These are phyloP conservation scores for Dynastes maya DNA, from an alignment of 2,888 invertebrate species.

Conservation along the genomic window DNA sequence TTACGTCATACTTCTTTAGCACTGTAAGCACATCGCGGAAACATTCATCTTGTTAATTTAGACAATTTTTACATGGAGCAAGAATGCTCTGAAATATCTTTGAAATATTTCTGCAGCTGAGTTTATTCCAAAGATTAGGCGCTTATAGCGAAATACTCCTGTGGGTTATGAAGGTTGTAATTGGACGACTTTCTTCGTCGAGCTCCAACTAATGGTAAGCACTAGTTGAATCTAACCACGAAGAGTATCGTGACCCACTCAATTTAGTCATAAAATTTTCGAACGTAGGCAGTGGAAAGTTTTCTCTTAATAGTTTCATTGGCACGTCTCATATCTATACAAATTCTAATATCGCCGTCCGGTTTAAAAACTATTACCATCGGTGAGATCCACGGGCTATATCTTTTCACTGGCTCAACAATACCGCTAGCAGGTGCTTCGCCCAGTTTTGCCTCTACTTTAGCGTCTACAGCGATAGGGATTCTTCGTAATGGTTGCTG, in stretches of 20 bases:
- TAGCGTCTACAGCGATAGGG: no score
- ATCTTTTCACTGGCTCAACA: no score
- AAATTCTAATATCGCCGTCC: slow-evolving; percentile 49
- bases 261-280: slow-evolving; percentile 44
- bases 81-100: slow-evolving; percentile 59
- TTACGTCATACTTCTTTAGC: slow-evolving; percentile 57
- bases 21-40: slow-evolving; percentile 57
- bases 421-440: no score
- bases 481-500: no score
- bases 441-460: no score
- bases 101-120: not conserved
- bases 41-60: slow-evolving; percentile 61
- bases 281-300: slow-evolving; percentile 45
- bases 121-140: no score
- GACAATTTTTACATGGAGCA: slow-evolving; percentile 54
- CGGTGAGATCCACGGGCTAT: no score
- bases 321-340: slow-evolving; percentile 62
- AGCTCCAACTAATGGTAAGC: slow-evolving; percentile 61
- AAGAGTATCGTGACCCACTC: not conserved
- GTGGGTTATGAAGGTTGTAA: no score
- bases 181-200: slow-evolving; percentile 1
- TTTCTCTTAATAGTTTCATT: not conserved
- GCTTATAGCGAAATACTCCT: no score
- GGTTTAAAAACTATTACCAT: slow-evolving; percentile 59
- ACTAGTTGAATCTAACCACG: slow-evolving; percentile 26